Base-by-base conservation (phyloP, 2,888 invertebrate species). In the Artemia sinica region DNA sequence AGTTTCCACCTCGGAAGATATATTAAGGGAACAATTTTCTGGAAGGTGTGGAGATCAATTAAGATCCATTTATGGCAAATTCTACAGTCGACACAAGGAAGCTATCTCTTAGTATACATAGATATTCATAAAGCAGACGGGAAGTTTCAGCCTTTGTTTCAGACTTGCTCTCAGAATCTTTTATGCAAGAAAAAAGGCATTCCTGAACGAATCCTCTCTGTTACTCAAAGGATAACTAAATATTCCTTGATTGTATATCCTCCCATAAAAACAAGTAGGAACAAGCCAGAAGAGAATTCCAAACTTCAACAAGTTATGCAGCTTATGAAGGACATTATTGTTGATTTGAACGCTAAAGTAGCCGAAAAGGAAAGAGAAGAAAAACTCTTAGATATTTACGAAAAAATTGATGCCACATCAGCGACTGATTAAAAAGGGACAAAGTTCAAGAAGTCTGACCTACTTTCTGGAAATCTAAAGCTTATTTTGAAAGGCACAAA, bases 161-260 rank as follows among this genome's bases (percentile, higher is more conserved):
- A 91, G 75, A 89, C 89, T 78, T 92, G 91, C 76, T 88, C 89
- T 77, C 83, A 86, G 69, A 91, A 91, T 79, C 89, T 90, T 8
- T 78, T 93, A 74, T 83, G 94, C 70, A 89, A 93, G 80, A 91
- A 93, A 78, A 91, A 93, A 80, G 94, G 94, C 71, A 91, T 96
- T 68, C 93, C 94, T 0, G 95, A 95, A 78, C 95, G 94, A 77
- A 90, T 96, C 74, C 78, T 95, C 70, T 90, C 94, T 78, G 94
- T 96, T 13, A 94, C 95, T 0, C 95, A 95, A 78, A 83, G 96
- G 73, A 82, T 95, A 65, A 95, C 95, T 13, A 96, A 96, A 76
- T 96, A 96, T 79, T 95, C 95, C 0, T 79, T 94, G 49, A 81
- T 96, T 6, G 84, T 96, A 72, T 95, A 96, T 76, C 91, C 93